A percentile compares a stretch with the other conserved stretches of the same genome.
These are phyloP conservation scores for Drosophila nannoptera DNA, from an alignment of 1,140 invertebrate species.

Conservation along the genomic window DNA sequence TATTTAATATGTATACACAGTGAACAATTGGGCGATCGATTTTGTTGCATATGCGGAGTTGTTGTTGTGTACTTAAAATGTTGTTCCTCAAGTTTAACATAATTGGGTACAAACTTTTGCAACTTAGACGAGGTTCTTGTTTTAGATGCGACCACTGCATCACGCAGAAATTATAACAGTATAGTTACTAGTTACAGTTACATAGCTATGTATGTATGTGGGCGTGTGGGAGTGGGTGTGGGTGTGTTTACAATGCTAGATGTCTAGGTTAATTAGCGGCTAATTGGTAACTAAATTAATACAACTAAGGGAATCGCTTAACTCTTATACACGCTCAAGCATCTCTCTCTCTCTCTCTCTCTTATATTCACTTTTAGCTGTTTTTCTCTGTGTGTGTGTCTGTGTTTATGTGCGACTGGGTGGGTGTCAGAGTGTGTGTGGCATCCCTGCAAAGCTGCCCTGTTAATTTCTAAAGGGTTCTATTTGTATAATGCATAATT, in stretches of 20 bases:
- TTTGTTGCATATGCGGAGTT: conserved; percentile 2
- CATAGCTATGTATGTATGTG: conserved; percentile 25
- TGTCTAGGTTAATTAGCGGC: conserved; percentile 54
- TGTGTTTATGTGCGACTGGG: conserved; percentile 1
- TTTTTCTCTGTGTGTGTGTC: conserved; percentile 7
- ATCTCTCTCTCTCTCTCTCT: conserved; percentile 13
- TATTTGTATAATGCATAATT: conserved; percentile 6
- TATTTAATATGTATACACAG: conserved; percentile 59
- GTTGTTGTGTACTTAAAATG: conserved; percentile 36
- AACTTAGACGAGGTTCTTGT: conserved; percentile 71
- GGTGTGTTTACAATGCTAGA: conserved; percentile 45
- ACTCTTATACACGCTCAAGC: conserved; percentile 26
- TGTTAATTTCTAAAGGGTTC: conserved; percentile 25
- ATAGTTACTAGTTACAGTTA: conserved; percentile 43
- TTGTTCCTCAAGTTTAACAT: conserved; percentile 33
- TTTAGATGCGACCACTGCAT: conserved; percentile 78
- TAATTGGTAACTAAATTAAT: conserved; percentile 68
- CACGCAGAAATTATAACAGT: conserved; percentile 71
- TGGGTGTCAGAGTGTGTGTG: conserved; percentile 12
- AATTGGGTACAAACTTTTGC: conserved; percentile 59
- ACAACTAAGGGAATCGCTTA: conserved; percentile 68
- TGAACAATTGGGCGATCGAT: conserved; percentile 49
- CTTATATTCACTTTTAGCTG: conserved; percentile 30
- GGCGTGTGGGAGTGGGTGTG: conserved; percentile 21
- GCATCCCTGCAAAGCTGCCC: conserved; percentile 30